phyloP scores from a whole-genome alignment of 2,113 vertebrate genomes.

The Neolamprologus devosi region DNA sequence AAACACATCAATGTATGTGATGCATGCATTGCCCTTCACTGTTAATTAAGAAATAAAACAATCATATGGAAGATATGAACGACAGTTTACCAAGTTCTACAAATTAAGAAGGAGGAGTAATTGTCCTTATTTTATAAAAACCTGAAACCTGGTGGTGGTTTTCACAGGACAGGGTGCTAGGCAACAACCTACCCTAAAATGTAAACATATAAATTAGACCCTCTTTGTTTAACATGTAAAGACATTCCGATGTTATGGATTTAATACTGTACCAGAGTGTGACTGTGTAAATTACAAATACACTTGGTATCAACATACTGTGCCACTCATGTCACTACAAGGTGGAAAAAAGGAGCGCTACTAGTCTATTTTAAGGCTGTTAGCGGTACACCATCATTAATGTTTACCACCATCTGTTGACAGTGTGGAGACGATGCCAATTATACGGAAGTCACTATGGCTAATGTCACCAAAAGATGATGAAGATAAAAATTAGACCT shows the following conservation, averaged over 20 bases:
- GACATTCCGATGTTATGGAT: not conserved
- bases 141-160: not conserved
- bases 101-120: not conserved
- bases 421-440: constrained; percentile 7
- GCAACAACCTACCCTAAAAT: not conserved
- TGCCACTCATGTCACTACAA: not conserved
- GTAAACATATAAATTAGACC: not conserved
- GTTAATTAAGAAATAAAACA: not conserved
- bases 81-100: not conserved
- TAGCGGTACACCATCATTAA: constrained; percentile 7
- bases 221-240: not conserved
- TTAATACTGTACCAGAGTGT: not conserved
- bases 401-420: constrained; percentile 25
- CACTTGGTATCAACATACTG: not conserved
- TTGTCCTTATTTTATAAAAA: not conserved
- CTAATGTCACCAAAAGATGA: constrained; percentile 8
- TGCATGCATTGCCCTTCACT: not conserved
- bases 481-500: not conserved
- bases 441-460: not conserved
- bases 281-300: not conserved
- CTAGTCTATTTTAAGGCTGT: not conserved
- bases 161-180: not conserved
- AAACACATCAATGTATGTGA: not conserved
- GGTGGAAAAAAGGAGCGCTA: not conserved
- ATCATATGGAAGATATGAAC: not conserved